Base-by-base conservation (phyloP, 2,888 invertebrate species). In the Teleogryllus oceanicus region DNA sequence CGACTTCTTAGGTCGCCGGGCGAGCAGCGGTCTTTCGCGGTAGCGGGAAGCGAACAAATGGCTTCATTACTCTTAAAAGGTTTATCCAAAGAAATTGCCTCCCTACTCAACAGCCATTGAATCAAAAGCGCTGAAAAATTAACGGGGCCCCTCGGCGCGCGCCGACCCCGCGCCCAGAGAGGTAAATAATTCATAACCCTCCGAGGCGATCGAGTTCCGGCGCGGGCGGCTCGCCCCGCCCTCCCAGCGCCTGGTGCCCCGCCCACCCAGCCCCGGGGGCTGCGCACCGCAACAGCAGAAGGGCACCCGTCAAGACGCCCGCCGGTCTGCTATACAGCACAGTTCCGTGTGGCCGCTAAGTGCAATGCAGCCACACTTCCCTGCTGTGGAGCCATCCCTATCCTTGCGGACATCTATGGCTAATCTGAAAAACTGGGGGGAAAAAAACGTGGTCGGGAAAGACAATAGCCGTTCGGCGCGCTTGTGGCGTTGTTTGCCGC, bases 1-100 rank as follows among this genome's bases (percentile, higher is more conserved):
- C 37, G 37, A 37, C 37, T 37, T 8, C 37, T 37, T 37, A 8
- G 37, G 37, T 37, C 8, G 37, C 37, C 37, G 37, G 37, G 37
- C 8, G 37, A 37, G 37, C 37, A 8, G 37, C 37, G 37, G 37
- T 8, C 37, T 37, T 37, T 37, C 37, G 37, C 37, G 5, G 37
- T 8, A 37, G 37, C 37, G 37, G 8, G 37, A 62, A 18, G 62
- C 62, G 16, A 62, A 62, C 62, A 62, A 62, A 62, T 62, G 62
- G 62, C 62, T 62, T 62, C 62, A 62, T 62, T 62, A 62, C 62
- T 62, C 62, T 62, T 62, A 62, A 62, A 62, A 62, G 62, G 62
- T 62, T 62, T 62, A 62, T 62, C 62, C 62, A 62, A 62, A 62
- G 62, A 62, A 62, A 62, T 62, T 62, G 62, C 62, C n/a, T 62